phyloP scores from a whole-genome alignment of 2,888 invertebrate species.

The Monoplex corrugatus region DNA sequence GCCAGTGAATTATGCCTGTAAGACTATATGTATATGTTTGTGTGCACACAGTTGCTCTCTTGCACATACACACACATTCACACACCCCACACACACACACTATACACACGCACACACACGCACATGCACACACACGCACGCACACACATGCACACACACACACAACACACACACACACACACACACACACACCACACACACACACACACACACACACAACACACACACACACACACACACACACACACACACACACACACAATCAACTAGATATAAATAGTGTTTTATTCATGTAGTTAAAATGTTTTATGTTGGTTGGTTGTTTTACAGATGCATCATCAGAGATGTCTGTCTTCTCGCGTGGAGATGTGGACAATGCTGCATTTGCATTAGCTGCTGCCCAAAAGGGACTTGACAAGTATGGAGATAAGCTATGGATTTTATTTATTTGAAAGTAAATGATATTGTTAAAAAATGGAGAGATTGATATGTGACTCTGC shows the following conservation, averaged over 20 bases:
- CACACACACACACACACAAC: neutral
- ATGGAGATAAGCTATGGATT: too few relatives aligned
- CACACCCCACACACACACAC: neutral
- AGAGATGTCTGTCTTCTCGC: conserved; percentile 63
- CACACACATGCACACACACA: neutral
- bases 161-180: neutral
- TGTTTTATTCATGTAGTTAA: neutral
- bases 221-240: neutral
- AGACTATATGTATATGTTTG: too few relatives aligned
- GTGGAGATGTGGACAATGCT: conserved; percentile 78
- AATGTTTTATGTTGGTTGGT: too few relatives aligned
- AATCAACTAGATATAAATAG: neutral
- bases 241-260: neutral
- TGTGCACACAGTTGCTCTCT: too few relatives aligned
- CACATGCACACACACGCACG: neutral
- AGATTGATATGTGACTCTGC: too few relatives aligned
- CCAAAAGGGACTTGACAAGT: conserved; percentile 68
- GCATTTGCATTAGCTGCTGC: conserved; percentile 77
- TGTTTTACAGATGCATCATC: conserved; percentile 64
- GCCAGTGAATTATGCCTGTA: too few relatives aligned
- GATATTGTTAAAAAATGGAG: too few relatives aligned
- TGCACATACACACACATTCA: too few relatives aligned
- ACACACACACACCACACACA: conserved; percentile 3
- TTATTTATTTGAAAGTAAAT: too few relatives aligned
- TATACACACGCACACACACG: neutral